These are phyloP conservation scores for Apis florea DNA, from an alignment of 1,140 invertebrate species.

Conservation along the genomic window DNA sequence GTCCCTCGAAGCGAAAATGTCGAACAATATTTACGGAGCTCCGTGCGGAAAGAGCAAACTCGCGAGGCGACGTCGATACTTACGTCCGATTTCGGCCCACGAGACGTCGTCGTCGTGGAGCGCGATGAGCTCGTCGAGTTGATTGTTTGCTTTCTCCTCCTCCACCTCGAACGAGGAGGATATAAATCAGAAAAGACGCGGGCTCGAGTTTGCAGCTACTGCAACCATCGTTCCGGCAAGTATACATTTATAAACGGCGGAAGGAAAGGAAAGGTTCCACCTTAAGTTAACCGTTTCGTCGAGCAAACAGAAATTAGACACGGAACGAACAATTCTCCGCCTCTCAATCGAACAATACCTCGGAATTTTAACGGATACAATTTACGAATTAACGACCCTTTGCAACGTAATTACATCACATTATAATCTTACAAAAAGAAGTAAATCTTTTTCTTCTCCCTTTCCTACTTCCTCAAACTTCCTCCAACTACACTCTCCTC, in stretches of 20 bases:
- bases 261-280: not conserved
- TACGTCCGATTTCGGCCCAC: slow-evolving; percentile 52
- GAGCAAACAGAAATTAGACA: slow-evolving; percentile 9
- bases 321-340: not conserved
- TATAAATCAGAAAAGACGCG: slow-evolving; percentile 24
- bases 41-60: slow-evolving; percentile 44
- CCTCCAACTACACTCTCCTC: no score
- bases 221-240: not conserved
- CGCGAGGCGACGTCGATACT: slow-evolving; percentile 55
- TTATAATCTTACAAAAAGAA: no score
- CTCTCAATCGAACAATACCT: not conserved
- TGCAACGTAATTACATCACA: no score
- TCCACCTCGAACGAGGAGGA: no score
- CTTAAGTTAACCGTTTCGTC: slow-evolving; percentile 10
- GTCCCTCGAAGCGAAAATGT: slow-evolving; percentile 22
- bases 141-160: slow-evolving; percentile 55
- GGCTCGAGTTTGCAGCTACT: no score
- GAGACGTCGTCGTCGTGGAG: slow-evolving; percentile 18
- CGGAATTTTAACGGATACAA: not conserved
- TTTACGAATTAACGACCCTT: no score
- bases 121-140: slow-evolving; percentile 46
- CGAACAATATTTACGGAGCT: slow-evolving; percentile 51
- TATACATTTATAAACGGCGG: slow-evolving; percentile 1
- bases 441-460: no score
- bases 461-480: no score